Percentiles rank a stretch among this genome's conserved stretches.
phyloP scores from a whole-genome alignment of 1,140 invertebrate species.

The Tetraneura akinire region DNA sequence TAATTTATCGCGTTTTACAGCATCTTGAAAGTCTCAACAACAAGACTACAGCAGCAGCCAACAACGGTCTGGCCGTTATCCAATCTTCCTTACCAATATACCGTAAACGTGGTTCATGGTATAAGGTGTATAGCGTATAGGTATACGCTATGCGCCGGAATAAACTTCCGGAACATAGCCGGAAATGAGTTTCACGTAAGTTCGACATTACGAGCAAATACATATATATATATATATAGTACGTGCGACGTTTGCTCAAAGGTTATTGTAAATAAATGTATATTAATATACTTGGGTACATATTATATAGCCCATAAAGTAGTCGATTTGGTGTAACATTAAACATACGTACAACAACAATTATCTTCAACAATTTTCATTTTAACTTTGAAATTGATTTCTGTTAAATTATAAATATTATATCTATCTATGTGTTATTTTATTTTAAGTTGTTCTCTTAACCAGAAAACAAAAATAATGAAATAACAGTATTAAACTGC shows the following conservation, averaged over 20 bases:
- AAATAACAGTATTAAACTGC: too few relatives aligned
- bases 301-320: too few relatives aligned
- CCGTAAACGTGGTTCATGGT: neutral
- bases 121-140: neutral
- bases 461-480: too few relatives aligned
- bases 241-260: neutral
- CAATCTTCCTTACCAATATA: slow-evolving; percentile 33
- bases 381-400: too few relatives aligned
- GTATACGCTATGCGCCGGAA: too few relatives aligned
- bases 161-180: slow-evolving; percentile 23
- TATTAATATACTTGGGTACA: neutral
- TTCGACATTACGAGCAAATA: slow-evolving; percentile 22
- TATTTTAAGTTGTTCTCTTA: too few relatives aligned
- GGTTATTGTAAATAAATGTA: neutral
- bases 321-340: too few relatives aligned
- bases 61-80: slow-evolving; percentile 39
- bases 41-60: neutral
- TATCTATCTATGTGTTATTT: too few relatives aligned
- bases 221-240: too few relatives aligned
- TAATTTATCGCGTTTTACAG: slow-evolving; percentile 25
- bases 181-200: slow-evolving; percentile 47
- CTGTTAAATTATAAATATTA: too few relatives aligned
- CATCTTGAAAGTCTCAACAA: slow-evolving; percentile 29
- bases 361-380: too few relatives aligned
- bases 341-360: too few relatives aligned